Percentiles rank a stretch among this genome's conserved stretches.
These are phyloP conservation scores for Drosophila sulfurigaster DNA, from an alignment of 1,140 invertebrate species.

Conservation along the genomic window DNA sequence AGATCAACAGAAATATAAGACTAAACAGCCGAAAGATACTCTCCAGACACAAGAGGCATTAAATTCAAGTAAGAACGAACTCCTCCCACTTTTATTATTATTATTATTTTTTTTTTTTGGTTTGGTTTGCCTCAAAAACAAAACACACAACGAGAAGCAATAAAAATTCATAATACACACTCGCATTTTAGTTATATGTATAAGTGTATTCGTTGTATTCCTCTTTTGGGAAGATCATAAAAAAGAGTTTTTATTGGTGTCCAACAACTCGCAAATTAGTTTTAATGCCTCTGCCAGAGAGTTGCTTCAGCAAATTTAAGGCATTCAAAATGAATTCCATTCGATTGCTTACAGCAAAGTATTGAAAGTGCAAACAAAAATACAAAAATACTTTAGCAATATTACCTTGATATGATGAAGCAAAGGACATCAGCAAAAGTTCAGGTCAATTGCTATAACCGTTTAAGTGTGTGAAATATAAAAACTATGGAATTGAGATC, in stretches of 20 bases:
- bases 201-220: not conserved
- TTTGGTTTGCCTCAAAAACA: not conserved
- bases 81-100: constrained; percentile 1
- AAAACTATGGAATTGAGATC: too few relatives aligned
- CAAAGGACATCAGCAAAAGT: too few relatives aligned
- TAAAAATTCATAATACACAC: constrained; percentile 49
- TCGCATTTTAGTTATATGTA: constrained; percentile 12
- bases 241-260: constrained; percentile 47
- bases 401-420: too few relatives aligned
- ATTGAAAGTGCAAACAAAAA: not conserved
- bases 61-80: constrained; percentile 38
- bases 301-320: constrained; percentile 14
- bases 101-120: too few relatives aligned
- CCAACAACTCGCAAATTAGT: constrained; percentile 40
- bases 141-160: not conserved
- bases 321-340: not conserved
- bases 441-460: too few relatives aligned
- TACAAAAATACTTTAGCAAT: not conserved
- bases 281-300: constrained; percentile 33
- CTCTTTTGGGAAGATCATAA: constrained; percentile 30
- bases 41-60: constrained; percentile 28
- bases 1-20: constrained; percentile 70
- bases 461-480: too few relatives aligned
- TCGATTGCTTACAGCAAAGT: not conserved
- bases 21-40: constrained; percentile 20